A percentile compares a stretch with the other conserved stretches of the same genome.
Evolutionary conservation across 2,113 vertebrate species (phyloP).

Genomic region (Glaucomys volans): DNA sequence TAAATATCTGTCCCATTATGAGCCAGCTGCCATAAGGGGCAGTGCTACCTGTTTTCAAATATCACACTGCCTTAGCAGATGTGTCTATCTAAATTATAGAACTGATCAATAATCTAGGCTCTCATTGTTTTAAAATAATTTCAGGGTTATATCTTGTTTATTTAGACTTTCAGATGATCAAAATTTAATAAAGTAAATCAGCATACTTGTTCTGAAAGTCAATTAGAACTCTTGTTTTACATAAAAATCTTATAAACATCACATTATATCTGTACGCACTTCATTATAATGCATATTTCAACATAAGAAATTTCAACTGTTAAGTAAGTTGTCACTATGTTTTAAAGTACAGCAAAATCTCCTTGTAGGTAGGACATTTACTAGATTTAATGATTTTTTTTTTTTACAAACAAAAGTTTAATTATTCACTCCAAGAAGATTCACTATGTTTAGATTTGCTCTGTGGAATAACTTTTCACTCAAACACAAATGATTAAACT

Average conservation of each 20-base stretch:
- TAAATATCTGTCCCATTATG: neutral
- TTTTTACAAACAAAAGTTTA: neutral
- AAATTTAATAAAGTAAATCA: conserved; percentile 12
- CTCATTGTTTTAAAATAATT: conserved; percentile 49
- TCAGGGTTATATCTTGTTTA: neutral
- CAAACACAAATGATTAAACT: neutral
- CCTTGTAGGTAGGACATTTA: neutral
- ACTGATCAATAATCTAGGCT: neutral
- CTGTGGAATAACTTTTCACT: conserved; percentile 1
- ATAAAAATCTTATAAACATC: neutral
- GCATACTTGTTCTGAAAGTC: neutral
- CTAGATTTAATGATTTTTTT: neutral
- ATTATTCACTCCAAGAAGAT: conserved; percentile 8
- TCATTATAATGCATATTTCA: neutral
- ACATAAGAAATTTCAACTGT: neutral
- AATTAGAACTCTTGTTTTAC: neutral
- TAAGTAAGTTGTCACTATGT: neutral
- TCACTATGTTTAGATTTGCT: neutral
- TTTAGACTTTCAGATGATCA: neutral
- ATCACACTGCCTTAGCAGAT: neutral
- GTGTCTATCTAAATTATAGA: neutral
- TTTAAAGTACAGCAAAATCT: conserved; percentile 24
- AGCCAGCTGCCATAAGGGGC: neutral
- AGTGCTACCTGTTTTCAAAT: neutral
- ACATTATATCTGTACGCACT: neutral